phyloP scores from a whole-genome alignment of 2,797 vertebrate species.

The Cryptoblepharus egeriae region DNA sequence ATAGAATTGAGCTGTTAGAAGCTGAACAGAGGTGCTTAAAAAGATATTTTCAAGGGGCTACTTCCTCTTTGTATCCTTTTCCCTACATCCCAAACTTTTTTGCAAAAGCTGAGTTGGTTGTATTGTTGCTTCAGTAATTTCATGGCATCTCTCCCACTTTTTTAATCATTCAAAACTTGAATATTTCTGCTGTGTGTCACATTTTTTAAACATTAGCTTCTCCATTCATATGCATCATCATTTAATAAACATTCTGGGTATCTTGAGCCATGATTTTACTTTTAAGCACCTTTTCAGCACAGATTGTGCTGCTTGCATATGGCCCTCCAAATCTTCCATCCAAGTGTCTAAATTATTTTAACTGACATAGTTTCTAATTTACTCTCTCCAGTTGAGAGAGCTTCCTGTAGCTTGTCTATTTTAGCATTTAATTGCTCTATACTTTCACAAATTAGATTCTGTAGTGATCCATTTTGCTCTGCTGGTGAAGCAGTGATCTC shows the following conservation, averaged over 20 bases:
- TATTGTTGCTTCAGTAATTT: neutral
- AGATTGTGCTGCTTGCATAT: constrained; percentile 62
- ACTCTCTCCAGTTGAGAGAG: constrained; percentile 80
- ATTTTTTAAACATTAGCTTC: constrained; percentile 62
- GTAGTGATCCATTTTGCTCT: constrained; percentile 79
- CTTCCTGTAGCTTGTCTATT: constrained; percentile 78
- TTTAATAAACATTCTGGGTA: constrained; percentile 67
- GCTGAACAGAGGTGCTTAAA: too few species aligned
- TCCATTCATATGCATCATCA: constrained; percentile 57
- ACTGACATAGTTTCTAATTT: constrained; percentile 81
- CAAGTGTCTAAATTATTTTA: constrained; percentile 79
- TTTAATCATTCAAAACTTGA: constrained; percentile 2
- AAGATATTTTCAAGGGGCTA: neutral
- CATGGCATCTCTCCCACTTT: neutral
- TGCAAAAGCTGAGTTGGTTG: neutral
- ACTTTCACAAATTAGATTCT: constrained; percentile 81
- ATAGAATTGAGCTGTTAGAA: too few species aligned
- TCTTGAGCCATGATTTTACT: constrained; percentile 59
- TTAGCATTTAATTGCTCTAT: constrained; percentile 83
- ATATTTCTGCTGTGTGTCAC: neutral
- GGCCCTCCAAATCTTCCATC: constrained; percentile 70
- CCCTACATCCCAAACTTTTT: neutral
- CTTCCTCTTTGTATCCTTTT: neutral
- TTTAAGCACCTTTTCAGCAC: constrained; percentile 64
- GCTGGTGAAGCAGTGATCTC: constrained; percentile 77